These are phyloP conservation scores for Brachionus manjavacas DNA, from an alignment of 1,140 invertebrate genomes.

Conservation along the genomic window DNA sequence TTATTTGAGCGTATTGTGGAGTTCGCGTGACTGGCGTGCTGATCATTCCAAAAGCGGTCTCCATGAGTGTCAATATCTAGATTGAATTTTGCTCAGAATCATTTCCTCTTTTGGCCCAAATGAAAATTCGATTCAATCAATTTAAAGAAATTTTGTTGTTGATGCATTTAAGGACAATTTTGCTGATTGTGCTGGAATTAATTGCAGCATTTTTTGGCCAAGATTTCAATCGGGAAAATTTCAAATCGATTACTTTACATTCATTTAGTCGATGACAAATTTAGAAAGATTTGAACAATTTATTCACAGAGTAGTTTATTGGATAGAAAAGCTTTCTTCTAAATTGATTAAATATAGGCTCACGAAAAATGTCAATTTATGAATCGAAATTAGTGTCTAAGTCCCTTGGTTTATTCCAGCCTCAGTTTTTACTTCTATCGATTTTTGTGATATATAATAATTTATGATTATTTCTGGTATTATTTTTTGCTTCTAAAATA, in stretches of 20 bases:
- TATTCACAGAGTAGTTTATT: slow-evolving; percentile 1
- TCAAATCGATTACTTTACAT: too few relatives aligned
- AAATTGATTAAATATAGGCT: background rate
- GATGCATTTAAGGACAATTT: background rate
- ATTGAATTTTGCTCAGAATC: background rate
- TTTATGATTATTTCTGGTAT: slow-evolving; percentile 11
- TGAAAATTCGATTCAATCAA: background rate
- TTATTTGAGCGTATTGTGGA: background rate
- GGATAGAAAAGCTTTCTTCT: background rate
- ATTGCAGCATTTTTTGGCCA: background rate
- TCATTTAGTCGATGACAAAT: background rate
- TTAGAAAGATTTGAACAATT: background rate
- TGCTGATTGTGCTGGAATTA: background rate
- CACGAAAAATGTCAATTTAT: slow-evolving; percentile 30
- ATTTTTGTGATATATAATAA: slow-evolving; percentile 22
- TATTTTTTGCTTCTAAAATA: background rate
- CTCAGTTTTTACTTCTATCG: slow-evolving; percentile 9
- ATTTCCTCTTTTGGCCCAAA: background rate
- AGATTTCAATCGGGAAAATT: too few relatives aligned
- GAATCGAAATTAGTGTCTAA: background rate
- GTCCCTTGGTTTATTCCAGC: background rate
- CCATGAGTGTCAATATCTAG: background rate
- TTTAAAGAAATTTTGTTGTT: background rate
- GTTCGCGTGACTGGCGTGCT: background rate
- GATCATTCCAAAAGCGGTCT: background rate